Evolutionary conservation across 2,888 invertebrate genomes (phyloP), one percentile per base, ranked within the genome.

Genomic region (Amaurobius ferox): DNA sequence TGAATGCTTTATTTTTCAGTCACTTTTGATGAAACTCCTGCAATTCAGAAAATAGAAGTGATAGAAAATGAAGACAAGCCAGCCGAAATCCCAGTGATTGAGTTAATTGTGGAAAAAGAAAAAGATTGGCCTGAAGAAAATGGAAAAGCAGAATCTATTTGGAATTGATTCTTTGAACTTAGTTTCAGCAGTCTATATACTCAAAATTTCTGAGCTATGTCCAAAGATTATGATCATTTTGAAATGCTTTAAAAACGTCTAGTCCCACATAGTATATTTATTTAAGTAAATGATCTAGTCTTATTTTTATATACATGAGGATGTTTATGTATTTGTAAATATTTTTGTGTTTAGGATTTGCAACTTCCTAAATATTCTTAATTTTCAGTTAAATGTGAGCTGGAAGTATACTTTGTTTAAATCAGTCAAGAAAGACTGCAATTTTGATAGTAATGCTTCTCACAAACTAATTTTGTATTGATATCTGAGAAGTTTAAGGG

Each of bases 21-120:
- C 30, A 85, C 83, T 55, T 85, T 85, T 72, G 83, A 85, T 72
- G 83, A 85, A 35, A 85, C 66, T n/a, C 83, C 83, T 55, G 66
- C n/a, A 19, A 39, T 85, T 9, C 77, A 85, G 66, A 77, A 85
- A 85, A 77, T 85, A 16, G 77, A 72, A 61, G 32, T 72, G 19
- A 40, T 77, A 7, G 77, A 70, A 30, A 68, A 61, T 28, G 72
- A 77, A 78, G 72, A 67, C 11, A 77, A 85, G 23, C 66, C 71
- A 16, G 83, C 61, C 7, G 70, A 71, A 13, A 48, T 85, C 16
- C 83, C 83, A 66, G 67, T 85, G 16, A 85, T 85, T 55, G 83
- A 85, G 40, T 71, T 85, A n/a, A 71, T 78, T 29, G 70, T 66
- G 3, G 83, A 83, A 26, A 77, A 76, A 35, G 74, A 80, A 39